Evolutionary conservation across 2,797 vertebrate species (phyloP).

Genomic region (Gymnothorax javanicus): DNA sequence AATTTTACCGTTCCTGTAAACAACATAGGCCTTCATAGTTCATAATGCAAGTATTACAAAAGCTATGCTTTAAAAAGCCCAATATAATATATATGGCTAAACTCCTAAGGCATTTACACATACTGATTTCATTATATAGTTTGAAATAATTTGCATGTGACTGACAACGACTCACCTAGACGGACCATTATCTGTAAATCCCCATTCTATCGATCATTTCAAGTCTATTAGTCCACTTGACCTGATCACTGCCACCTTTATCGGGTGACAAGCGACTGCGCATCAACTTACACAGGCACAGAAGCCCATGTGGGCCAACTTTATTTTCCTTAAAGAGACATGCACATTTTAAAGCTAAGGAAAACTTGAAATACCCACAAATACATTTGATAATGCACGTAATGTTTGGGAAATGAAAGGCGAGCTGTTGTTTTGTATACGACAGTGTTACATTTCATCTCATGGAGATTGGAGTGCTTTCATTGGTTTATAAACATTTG

Average conservation of each 20-base stretch:
- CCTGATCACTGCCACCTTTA: background rate
- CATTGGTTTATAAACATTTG: background rate
- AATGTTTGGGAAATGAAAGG: background rate
- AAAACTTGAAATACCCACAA: background rate
- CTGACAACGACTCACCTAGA: slow-evolving; percentile 17
- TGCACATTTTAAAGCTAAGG: background rate
- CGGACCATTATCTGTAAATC: slow-evolving; percentile 13
- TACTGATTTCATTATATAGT: background rate
- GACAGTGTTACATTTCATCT: background rate
- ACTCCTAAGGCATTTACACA: background rate
- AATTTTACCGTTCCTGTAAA: too few relatives aligned
- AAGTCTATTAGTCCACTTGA: background rate
- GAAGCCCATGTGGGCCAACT: background rate
- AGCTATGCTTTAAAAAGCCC: background rate
- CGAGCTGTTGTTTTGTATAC: background rate
- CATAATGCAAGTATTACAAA: too few relatives aligned
- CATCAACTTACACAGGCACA: slow-evolving; percentile 8
- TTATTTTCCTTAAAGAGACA: slow-evolving; percentile 14
- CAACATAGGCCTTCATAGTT: too few relatives aligned
- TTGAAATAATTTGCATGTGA: background rate
- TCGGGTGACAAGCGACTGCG: slow-evolving; percentile 8
- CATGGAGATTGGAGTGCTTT: background rate
- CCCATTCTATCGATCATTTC: background rate
- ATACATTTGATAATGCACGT: background rate
- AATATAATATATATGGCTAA: background rate